Conservation (phyloP, 2,888 invertebrate species). For the Synanthedon formicaeformis region DNA sequence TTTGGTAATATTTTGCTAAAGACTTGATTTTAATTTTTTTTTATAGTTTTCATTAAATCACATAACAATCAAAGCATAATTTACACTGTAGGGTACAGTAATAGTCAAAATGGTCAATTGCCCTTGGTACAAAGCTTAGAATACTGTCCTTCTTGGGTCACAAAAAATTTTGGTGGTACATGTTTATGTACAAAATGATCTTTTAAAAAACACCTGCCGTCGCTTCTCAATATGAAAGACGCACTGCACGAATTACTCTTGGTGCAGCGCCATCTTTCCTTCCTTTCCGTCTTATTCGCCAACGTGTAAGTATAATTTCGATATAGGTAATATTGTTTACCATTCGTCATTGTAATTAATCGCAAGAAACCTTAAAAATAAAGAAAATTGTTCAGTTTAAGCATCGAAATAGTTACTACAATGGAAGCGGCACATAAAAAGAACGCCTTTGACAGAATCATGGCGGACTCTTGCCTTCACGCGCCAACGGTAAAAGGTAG, state of each 20-base stretch:
- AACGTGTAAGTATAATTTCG: not conserved
- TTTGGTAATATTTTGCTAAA: no score
- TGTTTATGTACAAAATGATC: conserved; percentile 25
- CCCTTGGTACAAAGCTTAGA: no score
- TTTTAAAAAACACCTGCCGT: conserved; percentile 25
- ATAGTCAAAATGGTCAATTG: no score
- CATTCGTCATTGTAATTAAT: not conserved
- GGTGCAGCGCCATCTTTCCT: conserved; percentile 37
- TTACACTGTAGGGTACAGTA: no score
- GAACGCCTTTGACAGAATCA: no score
- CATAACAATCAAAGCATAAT: no score
- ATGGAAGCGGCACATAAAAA: no score
- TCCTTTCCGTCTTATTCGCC: conserved; percentile 5
- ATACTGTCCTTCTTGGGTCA: not conserved
- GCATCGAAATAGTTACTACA: no score
- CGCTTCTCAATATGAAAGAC: conserved; percentile 20
- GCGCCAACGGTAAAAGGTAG: no score
- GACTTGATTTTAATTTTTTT: no score
- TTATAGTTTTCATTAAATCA: no score
- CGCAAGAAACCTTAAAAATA: not conserved
- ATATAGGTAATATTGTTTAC: not conserved
- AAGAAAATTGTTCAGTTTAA: not conserved
- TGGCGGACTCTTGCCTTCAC: no score
- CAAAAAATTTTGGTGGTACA: conserved; percentile 6
- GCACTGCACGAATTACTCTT: conserved; percentile 34